Base-by-base conservation (phyloP, 53 echinoderm and acorn worm species). In the Stichopus horrens region DNA sequence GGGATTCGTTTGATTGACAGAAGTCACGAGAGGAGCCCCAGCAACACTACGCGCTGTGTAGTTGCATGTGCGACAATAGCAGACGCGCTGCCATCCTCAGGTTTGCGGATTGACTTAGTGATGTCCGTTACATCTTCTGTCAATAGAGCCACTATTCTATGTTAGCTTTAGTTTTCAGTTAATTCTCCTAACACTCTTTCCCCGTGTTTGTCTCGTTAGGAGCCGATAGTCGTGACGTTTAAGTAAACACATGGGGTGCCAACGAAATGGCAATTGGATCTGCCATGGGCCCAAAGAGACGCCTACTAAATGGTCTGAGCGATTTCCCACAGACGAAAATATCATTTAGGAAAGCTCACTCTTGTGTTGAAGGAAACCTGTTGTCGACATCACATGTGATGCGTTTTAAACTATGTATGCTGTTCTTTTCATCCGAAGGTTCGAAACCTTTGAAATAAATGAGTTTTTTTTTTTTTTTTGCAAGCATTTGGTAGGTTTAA, bases 221-320 rank as follows among this genome's bases (percentile, higher is more conserved):
- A 51, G n/a, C 13, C 53, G 55, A 55, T 79, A 79, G n/a, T 79
- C 54, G 53, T 79, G 79, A 79, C 55, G 52, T 79, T 79, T 79
- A 55, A 52, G 79, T 79, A 51, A 79, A 79, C 79, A 79, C 19
- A 53, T 79, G n/a, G 79, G 79, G 56, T 79, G 79, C 79, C 79
- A 53, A 53, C 79, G 16, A 79, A 79, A 79, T 53, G n/a, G 79
- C 79, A 79, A 79, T 79, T 16, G 79, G 10, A 19, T 55, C 18
- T 79, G 9, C 54, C 79, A 8, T 79, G 79, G 79, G 53, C 79
- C 79, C 79, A 19, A 79, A 79, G 52, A 51, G 79, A 79, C 79
- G 79, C 79, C 79, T 79, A 10, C 53, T 79, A 79, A 79, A 52
- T 51, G 79, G 19, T 8, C n/a, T 51, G 19, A 19, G 52, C 19